Evolutionary conservation across 2,113 vertebrate genomes (phyloP).

Genomic region (Anguilla rostrata): DNA sequence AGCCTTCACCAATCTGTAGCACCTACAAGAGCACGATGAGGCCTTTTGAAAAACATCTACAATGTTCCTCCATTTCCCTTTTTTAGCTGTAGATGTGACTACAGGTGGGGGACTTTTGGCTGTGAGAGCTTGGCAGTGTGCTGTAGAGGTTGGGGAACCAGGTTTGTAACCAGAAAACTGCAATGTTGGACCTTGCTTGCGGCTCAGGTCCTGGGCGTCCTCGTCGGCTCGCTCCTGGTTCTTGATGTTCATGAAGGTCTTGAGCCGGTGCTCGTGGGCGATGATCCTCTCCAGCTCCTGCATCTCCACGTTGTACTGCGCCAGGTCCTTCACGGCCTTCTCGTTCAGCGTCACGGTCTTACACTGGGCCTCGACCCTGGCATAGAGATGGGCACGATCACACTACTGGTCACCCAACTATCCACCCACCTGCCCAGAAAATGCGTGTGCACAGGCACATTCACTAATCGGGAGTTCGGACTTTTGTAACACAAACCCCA

Average conservation of each 20-base stretch:
- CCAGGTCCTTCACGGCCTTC: slow-evolving; percentile 74
- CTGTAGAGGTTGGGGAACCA: too few relatives aligned
- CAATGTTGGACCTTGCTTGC: background rate
- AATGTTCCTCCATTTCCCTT: background rate
- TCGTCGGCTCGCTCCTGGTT: slow-evolving; percentile 44
- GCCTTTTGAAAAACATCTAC: background rate
- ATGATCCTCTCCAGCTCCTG: slow-evolving; percentile 76
- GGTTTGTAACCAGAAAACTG: too few relatives aligned
- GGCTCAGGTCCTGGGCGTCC: slow-evolving; percentile 22
- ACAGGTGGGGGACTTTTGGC: background rate
- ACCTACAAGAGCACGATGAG: background rate
- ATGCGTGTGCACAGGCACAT: background rate
- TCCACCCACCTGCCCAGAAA: too few relatives aligned
- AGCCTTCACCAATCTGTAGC: too few relatives aligned
- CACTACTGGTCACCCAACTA: background rate
- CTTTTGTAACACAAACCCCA: too few relatives aligned
- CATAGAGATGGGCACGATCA: background rate
- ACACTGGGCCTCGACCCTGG: slow-evolving; percentile 76
- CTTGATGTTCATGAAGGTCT: slow-evolving; percentile 78
- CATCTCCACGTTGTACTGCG: slow-evolving; percentile 70
- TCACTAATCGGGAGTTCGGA: background rate
- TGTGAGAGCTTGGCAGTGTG: background rate
- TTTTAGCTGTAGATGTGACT: background rate
- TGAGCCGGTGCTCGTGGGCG: slow-evolving; percentile 71
- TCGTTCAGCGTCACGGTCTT: slow-evolving; percentile 77